Conservation (phyloP, 2,113 vertebrate species). For the Elachura formosa region DNA sequence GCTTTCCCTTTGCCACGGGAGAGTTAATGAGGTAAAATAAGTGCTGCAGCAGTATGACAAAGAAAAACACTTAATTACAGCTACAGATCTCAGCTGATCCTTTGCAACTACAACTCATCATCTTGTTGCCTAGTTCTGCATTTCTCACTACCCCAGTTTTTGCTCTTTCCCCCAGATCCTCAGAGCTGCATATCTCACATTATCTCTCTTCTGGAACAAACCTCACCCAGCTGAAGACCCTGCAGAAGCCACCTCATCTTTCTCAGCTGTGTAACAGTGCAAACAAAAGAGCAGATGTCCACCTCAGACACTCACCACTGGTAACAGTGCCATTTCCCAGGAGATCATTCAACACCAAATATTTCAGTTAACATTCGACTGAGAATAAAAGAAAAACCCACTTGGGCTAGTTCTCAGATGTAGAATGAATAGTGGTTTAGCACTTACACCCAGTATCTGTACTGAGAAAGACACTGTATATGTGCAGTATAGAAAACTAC, state of each 20-base stretch:
- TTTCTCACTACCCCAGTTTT: not conserved
- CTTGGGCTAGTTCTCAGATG: not conserved
- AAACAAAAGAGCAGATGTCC: constrained; percentile 9
- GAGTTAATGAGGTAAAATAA: not conserved
- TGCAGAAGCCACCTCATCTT: not conserved
- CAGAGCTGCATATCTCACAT: not conserved
- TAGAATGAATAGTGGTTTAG: not conserved
- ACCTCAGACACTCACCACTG: not conserved
- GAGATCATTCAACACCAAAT: not conserved
- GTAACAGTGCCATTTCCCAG: not conserved
- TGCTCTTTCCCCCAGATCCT: not conserved
- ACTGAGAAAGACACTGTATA: not conserved
- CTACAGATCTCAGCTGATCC: not conserved
- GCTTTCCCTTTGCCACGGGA: not conserved
- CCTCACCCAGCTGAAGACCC: not conserved
- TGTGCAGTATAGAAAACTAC: rapidly evolving
- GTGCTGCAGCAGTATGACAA: not conserved
- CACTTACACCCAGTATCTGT: not conserved
- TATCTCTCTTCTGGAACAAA: not conserved
- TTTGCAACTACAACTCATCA: not conserved
- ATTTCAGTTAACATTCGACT: not conserved
- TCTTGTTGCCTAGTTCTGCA: not conserved
- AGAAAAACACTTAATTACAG: not conserved
- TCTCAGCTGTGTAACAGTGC: not conserved
- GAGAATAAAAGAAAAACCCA: not conserved